These are phyloP conservation scores for Gorsachius goisagi DNA, from an alignment of 2,113 vertebrate genomes.

Conservation along the genomic window DNA sequence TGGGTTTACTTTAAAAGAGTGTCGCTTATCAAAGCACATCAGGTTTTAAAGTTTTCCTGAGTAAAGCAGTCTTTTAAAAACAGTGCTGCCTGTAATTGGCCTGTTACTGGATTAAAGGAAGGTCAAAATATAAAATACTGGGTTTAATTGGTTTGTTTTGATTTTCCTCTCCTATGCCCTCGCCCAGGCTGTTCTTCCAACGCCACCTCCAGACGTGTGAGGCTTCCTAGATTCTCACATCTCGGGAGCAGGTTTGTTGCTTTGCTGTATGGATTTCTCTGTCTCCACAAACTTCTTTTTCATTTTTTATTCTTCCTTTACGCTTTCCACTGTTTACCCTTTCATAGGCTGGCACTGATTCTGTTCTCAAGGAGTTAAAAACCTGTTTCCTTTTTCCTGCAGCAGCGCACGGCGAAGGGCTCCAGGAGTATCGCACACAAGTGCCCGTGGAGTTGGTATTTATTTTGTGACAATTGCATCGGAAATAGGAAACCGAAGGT, in stretches of 20 bases:
- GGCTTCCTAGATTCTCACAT: neutral
- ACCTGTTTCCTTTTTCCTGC: neutral
- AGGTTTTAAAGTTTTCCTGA: conserved; percentile 28
- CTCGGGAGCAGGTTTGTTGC: neutral
- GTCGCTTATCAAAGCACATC: neutral
- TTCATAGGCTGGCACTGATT: neutral
- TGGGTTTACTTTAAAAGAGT: neutral
- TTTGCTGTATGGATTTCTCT: neutral
- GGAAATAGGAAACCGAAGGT: conserved; percentile 32
- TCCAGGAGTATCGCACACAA: neutral
- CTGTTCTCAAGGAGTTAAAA: neutral
- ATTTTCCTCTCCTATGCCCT: neutral
- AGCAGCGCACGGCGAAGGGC: neutral
- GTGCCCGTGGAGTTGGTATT: neutral
- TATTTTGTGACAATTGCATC: neutral
- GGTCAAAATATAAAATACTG: neutral
- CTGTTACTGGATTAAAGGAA: neutral
- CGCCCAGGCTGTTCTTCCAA: neutral
- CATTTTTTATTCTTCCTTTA: neutral
- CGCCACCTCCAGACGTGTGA: neutral
- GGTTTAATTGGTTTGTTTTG: neutral
- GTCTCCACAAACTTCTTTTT: neutral
- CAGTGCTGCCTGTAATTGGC: neutral
- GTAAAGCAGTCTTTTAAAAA: neutral
- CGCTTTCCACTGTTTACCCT: neutral